These are phyloP conservation scores for Cairina moschata DNA, from an alignment of 2,113 vertebrate genomes.

Conservation along the genomic window DNA sequence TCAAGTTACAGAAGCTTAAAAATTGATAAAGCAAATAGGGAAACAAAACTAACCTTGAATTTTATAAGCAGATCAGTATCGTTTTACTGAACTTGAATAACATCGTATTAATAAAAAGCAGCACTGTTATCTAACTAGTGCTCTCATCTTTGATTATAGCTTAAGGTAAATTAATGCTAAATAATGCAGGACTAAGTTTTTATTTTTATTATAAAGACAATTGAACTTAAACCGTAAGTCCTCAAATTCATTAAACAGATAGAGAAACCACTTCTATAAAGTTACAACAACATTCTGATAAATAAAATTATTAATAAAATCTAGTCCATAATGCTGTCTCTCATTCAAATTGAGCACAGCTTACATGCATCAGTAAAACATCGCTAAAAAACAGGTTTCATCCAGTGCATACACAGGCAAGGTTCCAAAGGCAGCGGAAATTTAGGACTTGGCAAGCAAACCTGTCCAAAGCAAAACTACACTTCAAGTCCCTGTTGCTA, in stretches of 20 bases:
- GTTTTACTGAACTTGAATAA: background rate
- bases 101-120: background rate
- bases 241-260: background rate
- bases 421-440: background rate
- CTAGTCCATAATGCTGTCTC: background rate
- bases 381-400: accelerated
- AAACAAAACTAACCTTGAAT: constrained; percentile 24
- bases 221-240: background rate
- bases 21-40: constrained; percentile 16
- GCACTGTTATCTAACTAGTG: background rate
- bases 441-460: background rate
- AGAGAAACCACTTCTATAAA: background rate
- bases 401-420: background rate
- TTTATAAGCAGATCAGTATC: background rate
- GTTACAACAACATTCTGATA: background rate
- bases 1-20: constrained; percentile 40
- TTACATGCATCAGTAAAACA: background rate
- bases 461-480: background rate
- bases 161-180: background rate
- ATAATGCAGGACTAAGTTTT: background rate
- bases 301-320: background rate
- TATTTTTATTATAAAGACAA: background rate
- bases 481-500: background rate
- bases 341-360: background rate
- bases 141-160: background rate